Percentiles rank a stretch among this genome's conserved stretches.
phyloP scores from a whole-genome alignment of 2,888 invertebrate genomes.

The Copidosoma aretas region DNA sequence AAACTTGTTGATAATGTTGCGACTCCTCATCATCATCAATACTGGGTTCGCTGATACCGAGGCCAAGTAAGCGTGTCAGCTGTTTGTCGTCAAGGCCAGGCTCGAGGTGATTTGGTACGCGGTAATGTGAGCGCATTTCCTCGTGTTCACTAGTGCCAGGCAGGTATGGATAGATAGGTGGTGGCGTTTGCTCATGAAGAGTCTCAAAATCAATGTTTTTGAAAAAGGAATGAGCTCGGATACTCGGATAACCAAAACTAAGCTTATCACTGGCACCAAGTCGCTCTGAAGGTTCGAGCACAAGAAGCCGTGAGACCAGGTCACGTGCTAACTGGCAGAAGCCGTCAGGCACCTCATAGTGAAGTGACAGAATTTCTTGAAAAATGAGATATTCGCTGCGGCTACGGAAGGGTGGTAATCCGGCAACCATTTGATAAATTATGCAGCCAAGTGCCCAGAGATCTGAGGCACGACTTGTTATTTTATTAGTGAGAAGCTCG shows the following conservation, averaged over 20 bases:
- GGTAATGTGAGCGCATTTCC: conserved; percentile 71
- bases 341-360: conserved; percentile 91
- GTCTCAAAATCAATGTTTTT: conserved; percentile 82
- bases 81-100: conserved; percentile 88
- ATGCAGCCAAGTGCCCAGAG: conserved; percentile 98
- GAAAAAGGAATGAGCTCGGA: conserved; percentile 89
- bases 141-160: conserved; percentile 77
- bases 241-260: conserved; percentile 76
- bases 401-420: conserved; percentile 89
- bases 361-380: conserved; percentile 89
- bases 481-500: conserved; percentile 85
- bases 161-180: conserved; percentile 81
- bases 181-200: conserved; percentile 79
- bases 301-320: conserved; percentile 84
- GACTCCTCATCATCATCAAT: conserved; percentile 38
- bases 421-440: conserved; percentile 95
- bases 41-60: conserved; percentile 68
- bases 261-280: conserved; percentile 80
- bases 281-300: conserved; percentile 79
- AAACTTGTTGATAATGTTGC: conserved; percentile 34
- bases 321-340: conserved; percentile 87
- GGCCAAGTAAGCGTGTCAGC: conserved; percentile 77
- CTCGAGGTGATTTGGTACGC: conserved; percentile 79
- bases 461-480: conserved; percentile 82
- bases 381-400: conserved; percentile 95